These are phyloP conservation scores for Entomobrya proxima DNA, from an alignment of 2,888 invertebrate genomes.

Conservation along the genomic window DNA sequence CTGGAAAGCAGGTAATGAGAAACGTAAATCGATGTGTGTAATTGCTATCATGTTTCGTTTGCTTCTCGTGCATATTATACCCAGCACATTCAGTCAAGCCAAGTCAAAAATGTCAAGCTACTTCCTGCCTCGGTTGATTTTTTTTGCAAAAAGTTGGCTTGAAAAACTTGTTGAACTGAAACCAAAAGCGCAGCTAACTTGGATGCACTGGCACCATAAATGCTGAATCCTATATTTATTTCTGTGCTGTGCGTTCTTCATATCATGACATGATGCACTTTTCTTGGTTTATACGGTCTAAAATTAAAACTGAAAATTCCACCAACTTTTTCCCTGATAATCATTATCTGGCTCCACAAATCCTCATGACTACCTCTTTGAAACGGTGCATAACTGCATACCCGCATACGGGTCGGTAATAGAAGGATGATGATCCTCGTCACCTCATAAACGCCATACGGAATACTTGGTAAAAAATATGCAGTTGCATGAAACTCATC, in stretches of 20 bases:
- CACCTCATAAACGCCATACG: neutral
- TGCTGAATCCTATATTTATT: too few species aligned
- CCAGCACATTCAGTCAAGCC: neutral
- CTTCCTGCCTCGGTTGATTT: neutral
- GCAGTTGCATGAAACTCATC: conserved; percentile 21
- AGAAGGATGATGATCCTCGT: neutral
- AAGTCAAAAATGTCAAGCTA: conserved; percentile 11
- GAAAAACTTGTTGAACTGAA: neutral
- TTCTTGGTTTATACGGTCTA: neutral
- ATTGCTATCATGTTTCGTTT: neutral
- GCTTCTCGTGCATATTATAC: neutral
- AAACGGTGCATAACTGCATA: neutral
- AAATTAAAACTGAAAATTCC: conserved; percentile 26
- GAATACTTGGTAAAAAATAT: neutral
- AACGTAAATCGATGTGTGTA: neutral
- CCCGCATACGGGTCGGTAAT: neutral
- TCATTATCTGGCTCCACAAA: conserved; percentile 48
- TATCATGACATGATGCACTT: conserved; percentile 35
- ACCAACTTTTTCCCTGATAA: neutral
- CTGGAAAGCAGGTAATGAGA: too few species aligned
- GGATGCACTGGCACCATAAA: neutral
- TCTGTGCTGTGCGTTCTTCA: too few species aligned
- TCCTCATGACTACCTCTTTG: neutral
- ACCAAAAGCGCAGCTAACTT: neutral
- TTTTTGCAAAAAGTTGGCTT: conserved; percentile 7